Conservation (phyloP, 2,888 invertebrate species). For the Mongoloraphidia duomilia region DNA sequence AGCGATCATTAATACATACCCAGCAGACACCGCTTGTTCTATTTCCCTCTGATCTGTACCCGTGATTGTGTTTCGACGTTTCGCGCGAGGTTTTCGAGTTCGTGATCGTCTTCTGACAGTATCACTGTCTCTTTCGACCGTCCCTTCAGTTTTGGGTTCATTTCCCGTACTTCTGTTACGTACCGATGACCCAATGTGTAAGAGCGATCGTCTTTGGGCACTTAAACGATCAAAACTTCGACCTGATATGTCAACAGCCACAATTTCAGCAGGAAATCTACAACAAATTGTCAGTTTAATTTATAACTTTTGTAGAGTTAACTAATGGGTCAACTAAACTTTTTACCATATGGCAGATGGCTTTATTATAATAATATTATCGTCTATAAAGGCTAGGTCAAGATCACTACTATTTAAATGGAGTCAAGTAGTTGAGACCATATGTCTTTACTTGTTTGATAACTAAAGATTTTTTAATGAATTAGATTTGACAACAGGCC, state of each 20-base stretch:
- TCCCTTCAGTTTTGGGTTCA: conserved; percentile 3
- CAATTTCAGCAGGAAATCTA: conserved; percentile 77
- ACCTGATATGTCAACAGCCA: conserved; percentile 81
- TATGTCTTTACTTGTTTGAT: too few relatives aligned
- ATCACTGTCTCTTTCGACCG: not conserved
- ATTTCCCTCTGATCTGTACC: conserved; percentile 85
- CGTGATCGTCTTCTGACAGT: conserved; percentile 54
- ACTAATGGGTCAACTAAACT: too few relatives aligned
- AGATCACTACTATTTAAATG: too few relatives aligned
- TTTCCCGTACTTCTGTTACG: conserved; percentile 17
- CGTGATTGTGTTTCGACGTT: conserved; percentile 80
- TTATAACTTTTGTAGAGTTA: not conserved
- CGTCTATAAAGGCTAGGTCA: too few relatives aligned
- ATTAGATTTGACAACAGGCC: too few relatives aligned
- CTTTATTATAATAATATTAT: too few relatives aligned
- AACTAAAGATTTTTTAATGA: too few relatives aligned
- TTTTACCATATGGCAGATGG: too few relatives aligned
- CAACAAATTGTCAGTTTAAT: conserved; percentile 9
- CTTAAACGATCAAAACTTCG: conserved; percentile 82
- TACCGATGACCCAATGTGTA: conserved; percentile 27
- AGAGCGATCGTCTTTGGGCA: conserved; percentile 65
- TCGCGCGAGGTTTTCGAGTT: conserved; percentile 61
- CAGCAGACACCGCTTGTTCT: conserved; percentile 61
- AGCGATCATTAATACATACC: conserved; percentile 42
- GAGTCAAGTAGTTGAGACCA: too few relatives aligned